These are phyloP conservation scores for Mimumesa dahlbomi DNA, from an alignment of 2,888 invertebrate genomes.

Conservation along the genomic window DNA sequence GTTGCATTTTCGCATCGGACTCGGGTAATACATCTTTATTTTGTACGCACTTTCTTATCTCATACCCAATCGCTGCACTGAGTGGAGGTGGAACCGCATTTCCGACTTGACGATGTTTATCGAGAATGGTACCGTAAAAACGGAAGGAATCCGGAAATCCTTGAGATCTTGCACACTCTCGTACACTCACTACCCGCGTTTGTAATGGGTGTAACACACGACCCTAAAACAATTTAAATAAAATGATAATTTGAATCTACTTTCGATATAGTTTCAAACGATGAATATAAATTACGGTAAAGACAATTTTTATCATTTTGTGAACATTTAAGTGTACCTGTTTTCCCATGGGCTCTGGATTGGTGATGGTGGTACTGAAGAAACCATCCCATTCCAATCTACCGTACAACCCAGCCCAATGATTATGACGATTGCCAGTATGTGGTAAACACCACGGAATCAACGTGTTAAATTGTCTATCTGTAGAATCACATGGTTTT, in stretches of 20 bases:
- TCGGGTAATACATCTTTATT: neutral
- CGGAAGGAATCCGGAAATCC: slow-evolving; percentile 90
- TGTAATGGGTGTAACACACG: slow-evolving; percentile 91
- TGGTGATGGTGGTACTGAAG: slow-evolving; percentile 91
- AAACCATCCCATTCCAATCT: slow-evolving; percentile 91
- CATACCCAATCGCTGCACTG: slow-evolving; percentile 88
- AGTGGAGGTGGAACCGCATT: slow-evolving; percentile 94
- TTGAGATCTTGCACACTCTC: slow-evolving; percentile 93
- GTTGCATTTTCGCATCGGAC: neutral
- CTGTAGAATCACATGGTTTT: slow-evolving; percentile 85
- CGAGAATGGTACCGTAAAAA: slow-evolving; percentile 88
- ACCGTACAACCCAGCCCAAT: slow-evolving; percentile 93
- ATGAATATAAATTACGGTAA: no score
- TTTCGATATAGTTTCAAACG: neutral
- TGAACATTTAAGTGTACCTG: slow-evolving; percentile 83
- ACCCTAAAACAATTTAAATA: slow-evolving; percentile 82
- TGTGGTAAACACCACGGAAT: slow-evolving; percentile 95
- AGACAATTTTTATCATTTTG: no score
- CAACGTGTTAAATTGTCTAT: slow-evolving; percentile 90
- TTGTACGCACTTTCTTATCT: slow-evolving; percentile 82
- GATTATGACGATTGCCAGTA: slow-evolving; percentile 91
- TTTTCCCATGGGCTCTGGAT: slow-evolving; percentile 95
- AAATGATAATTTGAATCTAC: slow-evolving; percentile 19
- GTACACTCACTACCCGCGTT: slow-evolving; percentile 90
- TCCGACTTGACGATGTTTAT: slow-evolving; percentile 92